Percentiles rank a stretch among this genome's conserved stretches.
Conservation (phyloP, 2,113 vertebrate species). For the Amblyopsis rosae region DNA sequence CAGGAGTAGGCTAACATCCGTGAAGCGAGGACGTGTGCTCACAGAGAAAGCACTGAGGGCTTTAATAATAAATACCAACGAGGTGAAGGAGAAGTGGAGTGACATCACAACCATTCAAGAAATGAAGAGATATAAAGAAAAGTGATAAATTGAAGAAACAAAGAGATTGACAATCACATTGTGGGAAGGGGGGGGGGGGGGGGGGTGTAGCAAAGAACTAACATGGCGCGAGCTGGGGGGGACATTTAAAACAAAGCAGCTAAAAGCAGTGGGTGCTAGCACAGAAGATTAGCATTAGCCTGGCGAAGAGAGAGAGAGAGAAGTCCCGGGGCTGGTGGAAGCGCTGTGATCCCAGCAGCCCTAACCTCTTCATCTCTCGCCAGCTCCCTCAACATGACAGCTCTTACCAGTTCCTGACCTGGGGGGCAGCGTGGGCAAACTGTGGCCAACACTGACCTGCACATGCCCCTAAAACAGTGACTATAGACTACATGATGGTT, state of each 20-base stretch:
- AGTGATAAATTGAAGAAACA: neutral
- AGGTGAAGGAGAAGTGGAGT: conserved; percentile 19
- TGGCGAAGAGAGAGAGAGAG: conserved; percentile 32
- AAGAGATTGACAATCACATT: conserved; percentile 15
- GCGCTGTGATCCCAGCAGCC: conserved; percentile 51
- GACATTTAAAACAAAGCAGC: neutral
- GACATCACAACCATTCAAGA: conserved; percentile 53
- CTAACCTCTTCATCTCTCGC: conserved; percentile 61
- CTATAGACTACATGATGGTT: too few species aligned
- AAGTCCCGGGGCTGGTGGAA: conserved; percentile 48
- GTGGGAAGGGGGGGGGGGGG: neutral
- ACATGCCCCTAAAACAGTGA: neutral
- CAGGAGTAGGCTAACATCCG: conserved; percentile 67
- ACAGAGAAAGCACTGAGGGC: conserved; percentile 43
- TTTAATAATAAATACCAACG: conserved; percentile 60
- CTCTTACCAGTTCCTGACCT: conserved; percentile 45
- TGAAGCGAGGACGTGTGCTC: conserved; percentile 37
- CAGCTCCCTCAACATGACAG: conserved; percentile 61
- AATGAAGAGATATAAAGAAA: conserved; percentile 36
- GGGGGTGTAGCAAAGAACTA: conserved; percentile 17
- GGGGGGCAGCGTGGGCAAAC: conserved; percentile 33
- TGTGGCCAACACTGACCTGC: conserved; percentile 40
- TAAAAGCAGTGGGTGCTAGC: neutral
- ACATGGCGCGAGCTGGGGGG: conserved; percentile 14
- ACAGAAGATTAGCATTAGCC: conserved; percentile 41